These are phyloP conservation scores for Trisateles emortualis DNA, from an alignment of 2,888 invertebrate genomes.

Conservation along the genomic window DNA sequence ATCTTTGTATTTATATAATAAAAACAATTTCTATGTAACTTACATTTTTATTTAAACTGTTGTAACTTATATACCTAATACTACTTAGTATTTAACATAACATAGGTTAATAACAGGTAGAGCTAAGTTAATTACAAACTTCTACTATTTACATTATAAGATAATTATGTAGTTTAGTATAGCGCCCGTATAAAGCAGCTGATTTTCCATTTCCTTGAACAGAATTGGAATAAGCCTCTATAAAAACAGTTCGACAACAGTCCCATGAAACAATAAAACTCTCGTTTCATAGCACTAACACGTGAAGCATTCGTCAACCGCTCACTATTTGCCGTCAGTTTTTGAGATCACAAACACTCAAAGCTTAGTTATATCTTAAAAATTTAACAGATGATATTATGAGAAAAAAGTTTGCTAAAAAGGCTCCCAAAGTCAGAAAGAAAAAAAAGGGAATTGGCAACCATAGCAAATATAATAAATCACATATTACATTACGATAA, in stretches of 20 bases:
- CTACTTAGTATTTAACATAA: too few relatives aligned
- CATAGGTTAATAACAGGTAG: neutral
- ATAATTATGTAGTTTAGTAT: slow-evolving; percentile 1
- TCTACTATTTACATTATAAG: slow-evolving; percentile 38
- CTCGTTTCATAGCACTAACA: neutral
- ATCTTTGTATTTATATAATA: too few relatives aligned
- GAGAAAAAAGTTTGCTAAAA: neutral
- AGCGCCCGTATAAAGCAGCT: slow-evolving; percentile 23
- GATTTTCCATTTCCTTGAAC: slow-evolving; percentile 38
- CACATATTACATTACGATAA: too few relatives aligned
- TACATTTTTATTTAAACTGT: too few relatives aligned
- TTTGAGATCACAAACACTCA: slow-evolving; percentile 30
- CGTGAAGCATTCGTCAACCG: slow-evolving; percentile 8
- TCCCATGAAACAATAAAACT: slow-evolving; percentile 10
- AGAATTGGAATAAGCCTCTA: slow-evolving; percentile 41
- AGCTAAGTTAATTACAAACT: neutral
- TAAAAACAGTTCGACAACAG: slow-evolving; percentile 16
- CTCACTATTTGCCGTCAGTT: slow-evolving; percentile 13
- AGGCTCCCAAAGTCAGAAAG: too few relatives aligned
- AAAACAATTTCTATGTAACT: too few relatives aligned
- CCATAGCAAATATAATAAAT: too few relatives aligned
- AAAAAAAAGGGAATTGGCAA: too few relatives aligned
- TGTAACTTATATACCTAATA: too few relatives aligned
- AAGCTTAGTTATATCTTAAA: slow-evolving; percentile 2
- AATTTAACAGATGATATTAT: neutral